Evolutionary conservation across 2,113 vertebrate genomes (phyloP).

Genomic region (Rhipidura dahli): DNA sequence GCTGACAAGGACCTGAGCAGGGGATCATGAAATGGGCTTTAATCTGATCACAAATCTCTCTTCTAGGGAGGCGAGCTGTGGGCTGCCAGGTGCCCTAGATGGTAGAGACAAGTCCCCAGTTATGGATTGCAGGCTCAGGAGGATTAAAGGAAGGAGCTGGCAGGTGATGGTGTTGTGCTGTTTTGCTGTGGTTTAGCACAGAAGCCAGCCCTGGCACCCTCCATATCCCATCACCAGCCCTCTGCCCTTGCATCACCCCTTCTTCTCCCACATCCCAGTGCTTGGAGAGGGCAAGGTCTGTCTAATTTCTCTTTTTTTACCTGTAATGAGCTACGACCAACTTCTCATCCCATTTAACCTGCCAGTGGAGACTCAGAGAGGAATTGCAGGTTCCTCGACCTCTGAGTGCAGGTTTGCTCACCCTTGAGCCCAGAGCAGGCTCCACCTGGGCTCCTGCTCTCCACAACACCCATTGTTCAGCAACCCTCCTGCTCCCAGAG

Average conservation of each 20-base stretch:
- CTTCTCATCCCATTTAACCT: accelerated
- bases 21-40: slow-evolving; percentile 40
- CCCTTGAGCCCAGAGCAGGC: background rate
- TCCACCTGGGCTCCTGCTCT: background rate
- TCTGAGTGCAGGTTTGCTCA: background rate
- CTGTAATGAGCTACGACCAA: background rate
- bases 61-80: background rate
- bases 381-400: background rate
- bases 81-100: background rate
- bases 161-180: background rate
- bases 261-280: background rate
- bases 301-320: accelerated
- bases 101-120: background rate
- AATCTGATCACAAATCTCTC: slow-evolving; percentile 9
- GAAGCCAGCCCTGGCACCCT: background rate
- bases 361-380: background rate
- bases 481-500: background rate
- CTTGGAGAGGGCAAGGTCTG: background rate
- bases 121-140: background rate
- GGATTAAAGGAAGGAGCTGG: slow-evolving; percentile 1
- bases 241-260: background rate
- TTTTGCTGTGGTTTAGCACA: background rate
- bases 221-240: background rate
- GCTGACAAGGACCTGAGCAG: background rate
- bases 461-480: background rate